These are phyloP conservation scores for Lottia scabra DNA, from an alignment of 2,888 invertebrate genomes.

Conservation along the genomic window DNA sequence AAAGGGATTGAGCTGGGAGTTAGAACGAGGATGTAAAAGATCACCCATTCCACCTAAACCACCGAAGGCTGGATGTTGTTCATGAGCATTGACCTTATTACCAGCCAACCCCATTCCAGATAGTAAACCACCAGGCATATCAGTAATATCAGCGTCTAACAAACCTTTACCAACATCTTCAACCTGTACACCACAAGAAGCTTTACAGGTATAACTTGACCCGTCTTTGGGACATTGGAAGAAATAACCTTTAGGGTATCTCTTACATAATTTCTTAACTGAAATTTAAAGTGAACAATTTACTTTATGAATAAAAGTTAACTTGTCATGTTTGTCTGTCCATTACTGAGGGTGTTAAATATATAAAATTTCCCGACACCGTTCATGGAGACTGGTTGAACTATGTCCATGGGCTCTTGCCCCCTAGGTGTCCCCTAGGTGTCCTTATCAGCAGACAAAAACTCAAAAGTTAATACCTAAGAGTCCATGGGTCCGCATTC, in stretches of 20 bases:
- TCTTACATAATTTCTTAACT: constrained; percentile 13
- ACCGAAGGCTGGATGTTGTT: not conserved
- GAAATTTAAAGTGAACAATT: not conserved
- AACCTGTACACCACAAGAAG: constrained; percentile 13
- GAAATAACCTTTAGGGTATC: constrained; percentile 11
- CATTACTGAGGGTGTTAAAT: too few relatives aligned
- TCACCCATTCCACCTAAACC: not conserved
- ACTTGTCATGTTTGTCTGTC: too few relatives aligned
- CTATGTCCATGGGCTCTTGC: too few relatives aligned
- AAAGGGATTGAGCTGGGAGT: too few relatives aligned
- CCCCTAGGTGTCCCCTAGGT: too few relatives aligned
- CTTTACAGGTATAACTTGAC: constrained; percentile 13
- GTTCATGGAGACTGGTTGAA: too few relatives aligned
- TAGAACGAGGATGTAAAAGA: not conserved
- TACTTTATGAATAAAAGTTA: too few relatives aligned
- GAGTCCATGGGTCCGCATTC: too few relatives aligned
- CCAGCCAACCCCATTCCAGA: not conserved
- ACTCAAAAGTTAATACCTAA: too few relatives aligned
- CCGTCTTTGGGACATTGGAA: constrained; percentile 2
- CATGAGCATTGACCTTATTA: not conserved
- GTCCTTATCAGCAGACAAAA: too few relatives aligned
- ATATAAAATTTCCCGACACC: too few relatives aligned
- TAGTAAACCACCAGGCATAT: not conserved
- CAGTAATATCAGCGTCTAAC: not conserved
- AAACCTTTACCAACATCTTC: constrained; percentile 14